These are phyloP conservation scores for Tetranychus piercei DNA, from an alignment of 2,888 invertebrate genomes.

Conservation along the genomic window DNA sequence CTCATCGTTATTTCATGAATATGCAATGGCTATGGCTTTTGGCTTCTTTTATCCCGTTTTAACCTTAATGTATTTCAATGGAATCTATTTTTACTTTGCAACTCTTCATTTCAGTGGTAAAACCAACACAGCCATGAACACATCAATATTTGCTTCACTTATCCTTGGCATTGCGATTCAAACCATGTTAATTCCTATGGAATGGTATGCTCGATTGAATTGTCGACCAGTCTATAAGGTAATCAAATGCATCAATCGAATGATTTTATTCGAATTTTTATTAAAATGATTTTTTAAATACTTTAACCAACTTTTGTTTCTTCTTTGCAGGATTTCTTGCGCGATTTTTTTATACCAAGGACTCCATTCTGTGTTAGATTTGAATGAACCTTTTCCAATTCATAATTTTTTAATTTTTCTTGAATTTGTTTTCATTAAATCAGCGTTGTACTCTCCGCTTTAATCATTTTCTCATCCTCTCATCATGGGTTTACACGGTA, in stretches of 20 bases:
- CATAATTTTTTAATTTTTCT: too few relatives aligned
- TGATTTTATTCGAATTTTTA: too few relatives aligned
- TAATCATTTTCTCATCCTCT: too few relatives aligned
- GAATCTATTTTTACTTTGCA: slow-evolving; percentile 30
- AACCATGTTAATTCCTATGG: slow-evolving; percentile 62
- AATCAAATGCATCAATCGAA: not conserved
- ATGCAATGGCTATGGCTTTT: slow-evolving; percentile 55
- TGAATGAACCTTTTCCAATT: too few relatives aligned
- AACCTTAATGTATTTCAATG: slow-evolving; percentile 54
- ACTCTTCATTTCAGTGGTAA: slow-evolving; percentile 8
- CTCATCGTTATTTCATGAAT: slow-evolving; percentile 73
- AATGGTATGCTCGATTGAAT: slow-evolving; percentile 60
- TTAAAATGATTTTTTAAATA: too few relatives aligned
- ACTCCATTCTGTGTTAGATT: too few relatives aligned
- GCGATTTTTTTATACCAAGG: too few relatives aligned
- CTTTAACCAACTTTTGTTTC: too few relatives aligned
- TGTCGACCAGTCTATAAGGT: slow-evolving; percentile 36
- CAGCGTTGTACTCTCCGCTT: too few relatives aligned
- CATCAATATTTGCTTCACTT: slow-evolving; percentile 64
- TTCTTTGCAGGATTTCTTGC: too few relatives aligned
- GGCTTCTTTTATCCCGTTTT: slow-evolving; percentile 74
- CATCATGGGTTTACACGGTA: too few relatives aligned
- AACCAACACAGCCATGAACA: slow-evolving; percentile 42
- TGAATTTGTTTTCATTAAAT: too few relatives aligned
- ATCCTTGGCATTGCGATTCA: slow-evolving; percentile 56